A percentile compares a stretch with the other conserved stretches of the same genome.
Conservation (phyloP, 2,797 vertebrate genomes). For the Acipenser transmontanus region DNA sequence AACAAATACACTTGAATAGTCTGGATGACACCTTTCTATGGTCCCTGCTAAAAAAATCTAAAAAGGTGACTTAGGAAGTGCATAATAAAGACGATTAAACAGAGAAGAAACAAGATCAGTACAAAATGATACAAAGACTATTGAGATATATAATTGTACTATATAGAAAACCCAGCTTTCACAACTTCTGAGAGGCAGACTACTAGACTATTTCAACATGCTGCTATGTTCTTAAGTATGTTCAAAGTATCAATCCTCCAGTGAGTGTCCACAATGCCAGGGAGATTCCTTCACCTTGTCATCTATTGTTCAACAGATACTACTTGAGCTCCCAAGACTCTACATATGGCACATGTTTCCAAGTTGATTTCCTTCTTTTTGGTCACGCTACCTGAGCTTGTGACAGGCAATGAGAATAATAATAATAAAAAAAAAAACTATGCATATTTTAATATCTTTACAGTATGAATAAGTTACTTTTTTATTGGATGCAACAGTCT, state of each 20-base stretch:
- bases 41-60: no score
- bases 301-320: slow-evolving; percentile 36
- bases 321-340: slow-evolving; percentile 46
- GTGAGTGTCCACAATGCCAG: slow-evolving; percentile 34
- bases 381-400: slow-evolving; percentile 46
- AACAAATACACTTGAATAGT: no score
- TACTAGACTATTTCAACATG: slow-evolving; percentile 25
- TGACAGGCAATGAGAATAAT: slow-evolving; percentile 24
- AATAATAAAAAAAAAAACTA: slow-evolving; percentile 26
- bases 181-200: slow-evolving; percentile 13
- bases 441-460: slow-evolving; percentile 29
- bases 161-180: background rate
- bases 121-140: no score
- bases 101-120: no score
- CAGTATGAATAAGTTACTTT: background rate
- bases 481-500: no score
- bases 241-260: slow-evolving; percentile 11
- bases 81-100: no score
- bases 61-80: no score
- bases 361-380: slow-evolving; percentile 44
- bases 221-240: slow-evolving; percentile 25
- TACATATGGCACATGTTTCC: slow-evolving; percentile 48
- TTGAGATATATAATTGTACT: background rate
- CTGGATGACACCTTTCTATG: no score
- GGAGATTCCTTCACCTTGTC: slow-evolving; percentile 49